A percentile compares a stretch with the other conserved stretches of the same genome.
These are phyloP conservation scores for Diarsia mendica DNA, from an alignment of 2,888 invertebrate species.

Conservation along the genomic window DNA sequence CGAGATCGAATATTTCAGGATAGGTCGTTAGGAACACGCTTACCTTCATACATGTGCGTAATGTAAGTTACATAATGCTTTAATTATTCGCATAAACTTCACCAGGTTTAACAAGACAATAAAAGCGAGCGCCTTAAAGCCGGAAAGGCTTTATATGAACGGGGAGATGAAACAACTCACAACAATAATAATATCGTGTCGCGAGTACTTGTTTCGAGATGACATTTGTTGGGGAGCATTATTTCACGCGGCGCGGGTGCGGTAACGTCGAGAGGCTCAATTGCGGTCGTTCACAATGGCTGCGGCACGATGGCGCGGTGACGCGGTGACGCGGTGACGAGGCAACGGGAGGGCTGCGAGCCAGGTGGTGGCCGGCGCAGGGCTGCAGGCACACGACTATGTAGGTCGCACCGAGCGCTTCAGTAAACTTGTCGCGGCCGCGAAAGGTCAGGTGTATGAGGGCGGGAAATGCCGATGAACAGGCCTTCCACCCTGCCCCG, in stretches of 20 bases:
- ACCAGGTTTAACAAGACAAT: conserved; percentile 75
- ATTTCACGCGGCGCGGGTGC: conserved; percentile 79
- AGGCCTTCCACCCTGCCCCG: conserved; percentile 77
- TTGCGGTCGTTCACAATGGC: conserved; percentile 82
- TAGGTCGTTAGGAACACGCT: conserved; percentile 34
- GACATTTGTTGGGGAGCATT: conserved; percentile 82
- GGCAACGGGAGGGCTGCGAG: conserved; percentile 56
- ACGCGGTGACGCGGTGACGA: conserved; percentile 56
- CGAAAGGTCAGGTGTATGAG: conserved; percentile 90
- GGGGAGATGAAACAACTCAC: conserved; percentile 78
- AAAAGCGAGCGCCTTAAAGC: conserved; percentile 73
- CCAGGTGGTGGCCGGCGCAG: conserved; percentile 68
- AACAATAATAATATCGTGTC: conserved; percentile 82
- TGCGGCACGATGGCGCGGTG: conserved; percentile 60
- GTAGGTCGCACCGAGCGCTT: conserved; percentile 88
- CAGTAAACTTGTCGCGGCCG: conserved; percentile 87
- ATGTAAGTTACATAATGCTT: conserved; percentile 70
- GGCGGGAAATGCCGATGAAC: conserved; percentile 87
- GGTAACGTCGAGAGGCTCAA: conserved; percentile 80
- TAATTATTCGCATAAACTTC: conserved; percentile 78
- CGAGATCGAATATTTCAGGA: conserved; percentile 13
- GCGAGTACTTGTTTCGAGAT: conserved; percentile 78
- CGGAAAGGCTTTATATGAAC: conserved; percentile 76
- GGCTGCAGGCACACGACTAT: conserved; percentile 79
- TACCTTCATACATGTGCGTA: conserved; percentile 46